Conservation (phyloP, 2,888 invertebrate genomes). For the Tricholauxania praeusta region DNA sequence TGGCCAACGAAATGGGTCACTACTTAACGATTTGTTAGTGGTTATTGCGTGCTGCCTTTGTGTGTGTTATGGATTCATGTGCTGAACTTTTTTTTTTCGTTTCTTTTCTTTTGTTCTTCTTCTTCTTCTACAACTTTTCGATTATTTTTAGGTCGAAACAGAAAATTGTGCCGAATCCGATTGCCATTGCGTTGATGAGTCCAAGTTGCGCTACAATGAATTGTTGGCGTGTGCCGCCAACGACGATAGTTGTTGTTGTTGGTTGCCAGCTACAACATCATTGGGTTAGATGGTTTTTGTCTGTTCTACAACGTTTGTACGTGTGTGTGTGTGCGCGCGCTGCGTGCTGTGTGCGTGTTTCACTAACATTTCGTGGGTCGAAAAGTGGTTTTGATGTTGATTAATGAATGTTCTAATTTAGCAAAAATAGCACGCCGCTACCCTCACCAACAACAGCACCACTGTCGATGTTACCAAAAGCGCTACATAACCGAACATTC, state of each 20-base stretch:
- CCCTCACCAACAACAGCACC: slow-evolving; percentile 33
- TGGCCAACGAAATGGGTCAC: too few relatives aligned
- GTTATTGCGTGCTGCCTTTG: too few relatives aligned
- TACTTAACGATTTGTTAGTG: too few relatives aligned
- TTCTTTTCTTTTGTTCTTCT: slow-evolving; percentile 6
- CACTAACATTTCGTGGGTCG: slow-evolving; percentile 52
- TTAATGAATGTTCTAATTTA: slow-evolving; percentile 66
- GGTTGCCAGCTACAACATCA: not conserved
- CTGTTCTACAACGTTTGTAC: not conserved
- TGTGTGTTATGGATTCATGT: not conserved
- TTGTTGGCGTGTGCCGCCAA: slow-evolving; percentile 12
- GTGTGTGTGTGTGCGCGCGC: not conserved
- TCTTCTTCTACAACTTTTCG: not conserved
- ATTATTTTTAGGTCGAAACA: not conserved
- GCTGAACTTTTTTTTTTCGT: too few relatives aligned
- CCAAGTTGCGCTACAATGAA: not conserved
- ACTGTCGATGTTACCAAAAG: not conserved
- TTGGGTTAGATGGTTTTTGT: not conserved
- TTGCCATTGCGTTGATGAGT: not conserved
- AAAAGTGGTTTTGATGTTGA: slow-evolving; percentile 65
- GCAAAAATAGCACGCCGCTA: slow-evolving; percentile 59
- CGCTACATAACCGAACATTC: too few relatives aligned
- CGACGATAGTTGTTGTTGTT: not conserved
- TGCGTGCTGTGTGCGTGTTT: slow-evolving; percentile 46
- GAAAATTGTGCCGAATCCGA: not conserved